Evolutionary conservation across 1,140 invertebrate species (phyloP).

Genomic region (Metopolophium dirhodum): DNA sequence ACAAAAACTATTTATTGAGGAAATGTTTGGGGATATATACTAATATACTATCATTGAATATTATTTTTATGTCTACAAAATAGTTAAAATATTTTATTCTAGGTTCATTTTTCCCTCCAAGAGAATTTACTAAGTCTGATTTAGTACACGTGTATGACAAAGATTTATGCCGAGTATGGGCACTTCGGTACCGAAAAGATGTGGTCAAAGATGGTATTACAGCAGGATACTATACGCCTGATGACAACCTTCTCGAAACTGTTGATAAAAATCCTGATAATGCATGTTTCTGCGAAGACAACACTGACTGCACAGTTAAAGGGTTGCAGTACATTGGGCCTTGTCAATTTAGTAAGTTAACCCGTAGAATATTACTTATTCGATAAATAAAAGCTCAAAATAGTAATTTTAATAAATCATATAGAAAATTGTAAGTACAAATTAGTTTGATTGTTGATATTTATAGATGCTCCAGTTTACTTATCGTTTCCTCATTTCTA

Average conservation of each 20-base stretch:
- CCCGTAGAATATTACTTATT: background rate
- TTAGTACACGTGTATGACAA: constrained; percentile 82
- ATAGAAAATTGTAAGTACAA: background rate
- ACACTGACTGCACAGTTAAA: constrained; percentile 72
- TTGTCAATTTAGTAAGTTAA: constrained; percentile 79
- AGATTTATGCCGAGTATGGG: constrained; percentile 81
- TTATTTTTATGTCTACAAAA: background rate
- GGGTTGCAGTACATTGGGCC: constrained; percentile 86
- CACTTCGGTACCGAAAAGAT: constrained; percentile 71
- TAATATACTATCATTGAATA: too few relatives aligned
- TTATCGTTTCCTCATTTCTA: constrained; percentile 89
- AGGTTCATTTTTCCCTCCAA: constrained; percentile 81
- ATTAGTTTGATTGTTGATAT: constrained; percentile 5
- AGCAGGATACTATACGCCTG: constrained; percentile 76
- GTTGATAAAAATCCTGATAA: constrained; percentile 74
- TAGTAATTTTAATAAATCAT: background rate
- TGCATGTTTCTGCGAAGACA: constrained; percentile 78
- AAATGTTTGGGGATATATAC: too few relatives aligned
- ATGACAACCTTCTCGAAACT: constrained; percentile 74
- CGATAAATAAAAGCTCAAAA: background rate
- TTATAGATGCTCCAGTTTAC: constrained; percentile 83
- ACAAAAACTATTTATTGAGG: too few relatives aligned
- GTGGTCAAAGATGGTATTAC: constrained; percentile 72
- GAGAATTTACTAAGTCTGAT: constrained; percentile 74
- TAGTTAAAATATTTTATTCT: constrained; percentile 1